Conservation (phyloP, 2,888 invertebrate species). For the Neoascia interrupta region DNA sequence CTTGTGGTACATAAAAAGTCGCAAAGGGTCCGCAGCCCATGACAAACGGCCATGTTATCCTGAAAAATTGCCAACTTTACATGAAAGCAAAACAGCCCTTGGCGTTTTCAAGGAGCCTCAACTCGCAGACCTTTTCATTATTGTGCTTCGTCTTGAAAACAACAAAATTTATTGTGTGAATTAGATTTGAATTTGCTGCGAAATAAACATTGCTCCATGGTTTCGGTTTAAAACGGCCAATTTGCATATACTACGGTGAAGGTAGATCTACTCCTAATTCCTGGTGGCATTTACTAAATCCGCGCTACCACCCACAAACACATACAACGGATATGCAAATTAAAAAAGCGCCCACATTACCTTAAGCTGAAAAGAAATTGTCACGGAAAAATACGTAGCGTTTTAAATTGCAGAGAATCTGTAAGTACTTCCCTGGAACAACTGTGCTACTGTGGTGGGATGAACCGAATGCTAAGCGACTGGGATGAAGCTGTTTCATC, state of each 20-base stretch:
- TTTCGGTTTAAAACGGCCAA: no score
- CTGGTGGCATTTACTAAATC: neutral
- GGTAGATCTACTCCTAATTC: no score
- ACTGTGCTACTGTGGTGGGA: neutral
- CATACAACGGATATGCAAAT: slow-evolving; percentile 11
- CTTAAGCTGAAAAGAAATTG: slow-evolving; percentile 1
- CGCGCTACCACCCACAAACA: neutral
- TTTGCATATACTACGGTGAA: no score
- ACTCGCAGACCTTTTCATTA: neutral
- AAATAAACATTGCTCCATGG: no score
- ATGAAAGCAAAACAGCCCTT: slow-evolving; percentile 26
- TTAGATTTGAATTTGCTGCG: slow-evolving; percentile 23
- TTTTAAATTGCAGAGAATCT: slow-evolving; percentile 3
- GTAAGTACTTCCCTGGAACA: neutral
- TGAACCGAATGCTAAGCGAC: slow-evolving; percentile 24
- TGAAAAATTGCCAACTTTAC: slow-evolving; percentile 55
- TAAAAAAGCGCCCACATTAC: slow-evolving; percentile 4
- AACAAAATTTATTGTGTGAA: slow-evolving; percentile 22
- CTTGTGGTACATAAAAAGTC: slow-evolving; percentile 26
- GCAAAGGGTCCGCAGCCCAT: slow-evolving; percentile 39
- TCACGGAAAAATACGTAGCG: slow-evolving; percentile 3
- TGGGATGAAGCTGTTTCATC: slow-evolving; percentile 3
- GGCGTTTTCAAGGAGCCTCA: no score
- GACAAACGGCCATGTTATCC: slow-evolving; percentile 49
- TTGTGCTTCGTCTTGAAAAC: slow-evolving; percentile 10